These are phyloP conservation scores for Oncorhynchus clarkii DNA, from an alignment of 2,113 vertebrate genomes.

Conservation along the genomic window DNA sequence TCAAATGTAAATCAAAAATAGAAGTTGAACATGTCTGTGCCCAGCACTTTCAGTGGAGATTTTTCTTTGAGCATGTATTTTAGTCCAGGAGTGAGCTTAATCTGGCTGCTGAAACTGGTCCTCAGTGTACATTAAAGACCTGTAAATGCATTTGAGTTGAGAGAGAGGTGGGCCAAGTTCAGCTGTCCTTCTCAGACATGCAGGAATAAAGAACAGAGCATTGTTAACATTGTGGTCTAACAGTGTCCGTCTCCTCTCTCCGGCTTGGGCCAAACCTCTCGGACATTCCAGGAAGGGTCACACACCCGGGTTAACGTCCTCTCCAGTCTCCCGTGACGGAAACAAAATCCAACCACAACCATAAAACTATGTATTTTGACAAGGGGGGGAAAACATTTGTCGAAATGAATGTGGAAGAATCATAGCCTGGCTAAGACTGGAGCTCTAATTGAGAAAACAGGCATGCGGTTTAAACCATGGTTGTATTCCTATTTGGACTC, in stretches of 20 bases:
- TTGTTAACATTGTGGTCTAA: conserved; percentile 52
- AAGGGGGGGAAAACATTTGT: conserved; percentile 57
- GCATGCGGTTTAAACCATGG: conserved; percentile 57
- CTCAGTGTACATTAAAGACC: no score
- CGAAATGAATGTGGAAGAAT: conserved; percentile 60
- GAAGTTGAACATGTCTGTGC: no score
- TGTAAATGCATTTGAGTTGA: no score
- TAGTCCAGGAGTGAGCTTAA: no score
- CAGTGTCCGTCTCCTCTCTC: conserved; percentile 50
- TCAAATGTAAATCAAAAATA: no score
- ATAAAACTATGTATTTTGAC: conserved; percentile 67
- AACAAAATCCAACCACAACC: conserved; percentile 69
- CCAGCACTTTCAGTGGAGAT: no score
- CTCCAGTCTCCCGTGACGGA: conserved; percentile 53
- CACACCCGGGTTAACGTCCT: conserved; percentile 41
- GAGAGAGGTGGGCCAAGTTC: neutral
- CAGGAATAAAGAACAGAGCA: neutral
- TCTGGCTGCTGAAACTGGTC: no score
- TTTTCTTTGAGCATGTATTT: no score
- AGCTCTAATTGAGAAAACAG: conserved; percentile 72
- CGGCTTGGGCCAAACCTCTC: conserved; percentile 44
- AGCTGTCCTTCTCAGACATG: neutral
- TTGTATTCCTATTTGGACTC: conserved; percentile 59
- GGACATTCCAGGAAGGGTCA: conserved; percentile 69
- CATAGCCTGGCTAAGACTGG: conserved; percentile 49